Conservation (phyloP, 23 tunicate species). For the Halocynthia aurantium region DNA sequence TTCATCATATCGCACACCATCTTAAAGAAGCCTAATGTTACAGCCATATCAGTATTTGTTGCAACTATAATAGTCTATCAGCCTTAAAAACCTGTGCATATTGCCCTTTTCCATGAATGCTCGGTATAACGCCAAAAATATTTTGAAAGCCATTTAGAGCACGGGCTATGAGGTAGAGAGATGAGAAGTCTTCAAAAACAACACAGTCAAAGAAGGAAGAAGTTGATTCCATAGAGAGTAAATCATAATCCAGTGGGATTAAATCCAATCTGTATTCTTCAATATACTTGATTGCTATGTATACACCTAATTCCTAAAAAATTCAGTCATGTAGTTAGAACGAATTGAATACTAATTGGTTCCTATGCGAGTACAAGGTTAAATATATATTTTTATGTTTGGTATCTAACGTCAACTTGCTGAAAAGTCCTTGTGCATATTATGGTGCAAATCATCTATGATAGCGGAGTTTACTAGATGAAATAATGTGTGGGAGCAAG, state of each 20-base stretch:
- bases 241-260: slow-evolving; percentile 69
- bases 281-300: slow-evolving; percentile 36
- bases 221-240: slow-evolving; percentile 66
- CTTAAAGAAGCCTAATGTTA: background rate
- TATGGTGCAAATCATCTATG: too few relatives aligned
- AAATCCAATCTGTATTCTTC: slow-evolving; percentile 81
- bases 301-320: slow-evolving; percentile 79
- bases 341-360: too few relatives aligned
- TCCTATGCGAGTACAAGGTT: too few relatives aligned
- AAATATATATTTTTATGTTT: too few relatives aligned
- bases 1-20: slow-evolving; percentile 16
- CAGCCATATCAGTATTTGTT: too few relatives aligned
- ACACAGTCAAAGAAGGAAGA: slow-evolving; percentile 47
- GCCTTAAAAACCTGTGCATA: slow-evolving; percentile 34
- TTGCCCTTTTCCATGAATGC: slow-evolving; percentile 69
- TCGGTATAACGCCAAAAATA: slow-evolving; percentile 76
- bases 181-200: slow-evolving; percentile 63
- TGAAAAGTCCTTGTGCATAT: too few relatives aligned
- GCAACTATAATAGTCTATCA: too few relatives aligned
- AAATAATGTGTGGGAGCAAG: too few relatives aligned
- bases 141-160: slow-evolving; percentile 58
- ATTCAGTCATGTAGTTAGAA: background rate
- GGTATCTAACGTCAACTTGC: too few relatives aligned
- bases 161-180: slow-evolving; percentile 55
- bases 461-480: too few relatives aligned